Evolutionary conservation across 2,797 vertebrate genomes (phyloP).

Genomic region (Helostoma temminkii): DNA sequence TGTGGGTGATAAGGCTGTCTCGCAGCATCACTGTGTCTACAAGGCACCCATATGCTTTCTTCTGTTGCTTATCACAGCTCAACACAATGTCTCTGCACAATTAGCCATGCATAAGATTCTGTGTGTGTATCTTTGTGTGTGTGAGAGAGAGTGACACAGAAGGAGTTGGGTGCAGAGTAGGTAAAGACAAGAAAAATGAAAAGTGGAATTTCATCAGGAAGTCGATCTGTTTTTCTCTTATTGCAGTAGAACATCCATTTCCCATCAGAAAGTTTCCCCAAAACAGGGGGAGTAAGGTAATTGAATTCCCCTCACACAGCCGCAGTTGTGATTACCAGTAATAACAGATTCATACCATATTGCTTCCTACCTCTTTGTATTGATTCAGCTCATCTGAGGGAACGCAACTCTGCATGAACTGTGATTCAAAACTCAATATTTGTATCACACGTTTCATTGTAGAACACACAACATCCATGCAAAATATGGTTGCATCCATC

Average conservation of each 20-base stretch:
- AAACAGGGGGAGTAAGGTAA: slow-evolving; percentile 71
- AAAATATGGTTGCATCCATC: neutral
- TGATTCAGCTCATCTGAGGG: slow-evolving; percentile 69
- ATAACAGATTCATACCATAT: slow-evolving; percentile 77
- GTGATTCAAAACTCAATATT: slow-evolving; percentile 58
- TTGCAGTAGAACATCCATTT: slow-evolving; percentile 76
- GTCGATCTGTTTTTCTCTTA: slow-evolving; percentile 77
- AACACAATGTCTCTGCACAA: slow-evolving; percentile 81
- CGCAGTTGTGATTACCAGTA: slow-evolving; percentile 73
- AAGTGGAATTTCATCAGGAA: slow-evolving; percentile 79
- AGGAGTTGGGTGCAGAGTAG: slow-evolving; percentile 41
- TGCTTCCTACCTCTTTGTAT: slow-evolving; percentile 73
- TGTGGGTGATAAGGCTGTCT: slow-evolving; percentile 81
- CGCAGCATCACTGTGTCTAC: slow-evolving; percentile 82
- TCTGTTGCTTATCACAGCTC: slow-evolving; percentile 80
- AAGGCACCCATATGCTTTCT: slow-evolving; percentile 74
- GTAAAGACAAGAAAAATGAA: slow-evolving; percentile 70
- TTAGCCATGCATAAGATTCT: slow-evolving; percentile 76
- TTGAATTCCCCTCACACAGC: slow-evolving; percentile 77
- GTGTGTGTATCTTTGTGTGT: slow-evolving; percentile 35
- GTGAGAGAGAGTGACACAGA: slow-evolving; percentile 17
- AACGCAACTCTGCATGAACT: slow-evolving; percentile 62
- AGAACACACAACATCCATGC: slow-evolving; percentile 22
- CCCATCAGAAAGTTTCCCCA: slow-evolving; percentile 71
- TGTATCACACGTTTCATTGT: slow-evolving; percentile 32